A percentile compares a stretch with the other conserved stretches of the same genome.
Evolutionary conservation across 2,113 vertebrate species (phyloP).

Genomic region (Catharus bicknelli): DNA sequence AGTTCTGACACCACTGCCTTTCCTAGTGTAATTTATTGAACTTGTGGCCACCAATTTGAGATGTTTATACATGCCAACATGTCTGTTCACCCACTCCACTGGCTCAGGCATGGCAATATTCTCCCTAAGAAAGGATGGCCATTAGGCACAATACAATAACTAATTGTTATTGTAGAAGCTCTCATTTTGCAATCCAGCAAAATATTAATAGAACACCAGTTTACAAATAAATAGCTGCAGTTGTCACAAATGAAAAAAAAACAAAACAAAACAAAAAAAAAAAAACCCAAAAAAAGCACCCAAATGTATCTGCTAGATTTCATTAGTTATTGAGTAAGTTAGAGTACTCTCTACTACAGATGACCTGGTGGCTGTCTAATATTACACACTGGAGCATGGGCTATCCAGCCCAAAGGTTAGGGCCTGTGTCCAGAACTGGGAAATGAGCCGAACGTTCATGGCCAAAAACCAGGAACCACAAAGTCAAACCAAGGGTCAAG

Average conservation of each 20-base stretch:
- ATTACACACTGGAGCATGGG: constrained; percentile 29
- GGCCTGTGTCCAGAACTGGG: constrained; percentile 24
- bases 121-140: background rate
- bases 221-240: background rate
- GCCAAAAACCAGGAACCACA: constrained; percentile 31
- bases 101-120: background rate
- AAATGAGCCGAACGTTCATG: background rate
- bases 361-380: constrained; percentile 37
- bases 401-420: constrained; percentile 55
- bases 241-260: background rate
- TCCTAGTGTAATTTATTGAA: background rate
- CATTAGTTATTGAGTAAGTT: background rate
- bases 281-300: too few relatives aligned
- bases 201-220: background rate
- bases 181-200: background rate
- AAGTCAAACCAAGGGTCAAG: constrained; percentile 57
- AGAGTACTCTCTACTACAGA: constrained; percentile 10
- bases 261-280: too few relatives aligned
- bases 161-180: background rate
- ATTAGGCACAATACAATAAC: background rate
- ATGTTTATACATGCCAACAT: background rate
- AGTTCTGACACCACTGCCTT: background rate
- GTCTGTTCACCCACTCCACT: background rate
- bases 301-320: background rate
- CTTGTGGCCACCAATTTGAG: background rate